phyloP scores from a whole-genome alignment of 2,888 invertebrate species.

The Cephus spinipes region DNA sequence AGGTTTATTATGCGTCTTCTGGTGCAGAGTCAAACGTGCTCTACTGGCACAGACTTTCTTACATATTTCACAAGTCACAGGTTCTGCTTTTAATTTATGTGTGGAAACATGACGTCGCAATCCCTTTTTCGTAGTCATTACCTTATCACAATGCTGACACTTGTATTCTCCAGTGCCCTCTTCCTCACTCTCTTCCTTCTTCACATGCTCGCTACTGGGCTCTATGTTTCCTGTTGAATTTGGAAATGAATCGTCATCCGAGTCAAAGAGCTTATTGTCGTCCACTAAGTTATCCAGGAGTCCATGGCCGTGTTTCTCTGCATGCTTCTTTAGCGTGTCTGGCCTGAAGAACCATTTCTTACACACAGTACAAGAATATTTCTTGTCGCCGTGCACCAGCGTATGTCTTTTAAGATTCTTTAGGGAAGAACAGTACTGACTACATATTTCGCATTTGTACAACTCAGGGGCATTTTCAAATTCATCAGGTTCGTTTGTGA shows the following conservation, averaged over 20 bases:
- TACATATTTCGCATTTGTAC: slow-evolving; percentile 60
- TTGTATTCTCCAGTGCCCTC: slow-evolving; percentile 56
- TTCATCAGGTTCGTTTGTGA: slow-evolving; percentile 43
- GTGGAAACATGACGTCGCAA: slow-evolving; percentile 61
- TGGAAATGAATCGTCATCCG: slow-evolving; percentile 54
- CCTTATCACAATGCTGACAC: slow-evolving; percentile 63
- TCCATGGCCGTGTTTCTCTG: slow-evolving; percentile 63
- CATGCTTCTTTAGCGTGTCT: slow-evolving; percentile 63
- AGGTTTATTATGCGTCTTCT: slow-evolving; percentile 61
- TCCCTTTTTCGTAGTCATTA: slow-evolving; percentile 63
- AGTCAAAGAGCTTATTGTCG: slow-evolving; percentile 61
- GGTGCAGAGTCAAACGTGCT: slow-evolving; percentile 59
- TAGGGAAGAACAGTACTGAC: slow-evolving; percentile 59
- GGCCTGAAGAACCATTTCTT: slow-evolving; percentile 64
- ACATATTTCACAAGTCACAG: slow-evolving; percentile 61
- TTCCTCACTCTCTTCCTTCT: slow-evolving; percentile 35
- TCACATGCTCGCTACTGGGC: slow-evolving; percentile 14
- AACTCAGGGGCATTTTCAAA: slow-evolving; percentile 54
- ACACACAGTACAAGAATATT: slow-evolving; percentile 63
- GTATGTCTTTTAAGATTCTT: slow-evolving; percentile 60
- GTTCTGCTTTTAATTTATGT: slow-evolving; percentile 64
- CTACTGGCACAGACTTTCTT: slow-evolving; percentile 63
- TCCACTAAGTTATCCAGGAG: slow-evolving; percentile 60
- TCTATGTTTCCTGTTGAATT: slow-evolving; percentile 36
- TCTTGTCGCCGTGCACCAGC: slow-evolving; percentile 63